A percentile compares a stretch with the other conserved stretches of the same genome.
These are phyloP conservation scores for Temnothorax rugatulus DNA, from an alignment of 2,888 invertebrate species.

Conservation along the genomic window DNA sequence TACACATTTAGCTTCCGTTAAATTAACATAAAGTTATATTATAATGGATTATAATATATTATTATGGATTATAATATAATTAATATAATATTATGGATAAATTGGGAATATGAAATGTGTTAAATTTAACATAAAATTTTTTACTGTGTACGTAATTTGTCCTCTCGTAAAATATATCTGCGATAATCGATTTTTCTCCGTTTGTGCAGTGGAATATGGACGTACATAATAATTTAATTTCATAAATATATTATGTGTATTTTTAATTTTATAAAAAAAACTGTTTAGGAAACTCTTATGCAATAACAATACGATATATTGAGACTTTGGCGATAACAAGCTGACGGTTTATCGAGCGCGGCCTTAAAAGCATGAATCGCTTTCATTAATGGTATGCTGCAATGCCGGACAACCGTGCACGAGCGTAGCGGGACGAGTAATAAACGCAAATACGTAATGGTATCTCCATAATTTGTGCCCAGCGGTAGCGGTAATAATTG, in stretches of 20 bases:
- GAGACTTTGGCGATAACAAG: not conserved
- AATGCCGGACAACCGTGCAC: not conserved
- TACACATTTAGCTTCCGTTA: no score
- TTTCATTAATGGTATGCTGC: slow-evolving; percentile 28
- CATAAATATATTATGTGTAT: not conserved
- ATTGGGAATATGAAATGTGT: no score
- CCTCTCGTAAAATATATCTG: not conserved
- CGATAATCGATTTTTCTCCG: not conserved
- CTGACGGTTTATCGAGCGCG: not conserved
- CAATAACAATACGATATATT: not conserved
- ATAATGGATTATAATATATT: no score
- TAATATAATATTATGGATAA: no score
- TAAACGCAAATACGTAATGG: slow-evolving; percentile 39
- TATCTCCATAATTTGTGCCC: slow-evolving; percentile 48
- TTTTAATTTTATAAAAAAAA: slow-evolving; percentile 3
- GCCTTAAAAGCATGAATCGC: slow-evolving; percentile 17
- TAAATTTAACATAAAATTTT: no score
- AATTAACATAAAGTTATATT: no score
- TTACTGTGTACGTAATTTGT: not conserved
- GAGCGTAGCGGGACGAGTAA: slow-evolving; percentile 38
- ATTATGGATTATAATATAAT: no score
- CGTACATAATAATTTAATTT: not conserved
- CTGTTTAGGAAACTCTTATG: not conserved
- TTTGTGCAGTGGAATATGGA: not conserved
- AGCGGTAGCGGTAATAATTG: slow-evolving; percentile 43